Evolutionary conservation across 2,113 vertebrate genomes (phyloP).

Genomic region (Datnioides undecimradiatus): DNA sequence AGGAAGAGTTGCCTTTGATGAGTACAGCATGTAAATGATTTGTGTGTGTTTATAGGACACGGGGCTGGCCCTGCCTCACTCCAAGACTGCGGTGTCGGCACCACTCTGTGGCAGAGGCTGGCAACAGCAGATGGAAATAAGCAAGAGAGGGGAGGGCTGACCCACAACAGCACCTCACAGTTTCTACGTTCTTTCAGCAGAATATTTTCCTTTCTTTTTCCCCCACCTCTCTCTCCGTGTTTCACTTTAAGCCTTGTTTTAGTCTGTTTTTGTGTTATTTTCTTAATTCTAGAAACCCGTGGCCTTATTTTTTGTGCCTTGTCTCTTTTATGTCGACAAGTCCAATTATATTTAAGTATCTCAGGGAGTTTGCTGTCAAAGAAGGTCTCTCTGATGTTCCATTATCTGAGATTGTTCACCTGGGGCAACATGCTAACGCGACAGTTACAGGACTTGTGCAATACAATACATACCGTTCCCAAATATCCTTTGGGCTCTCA

Average conservation of each 20-base stretch:
- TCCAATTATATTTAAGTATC: not conserved
- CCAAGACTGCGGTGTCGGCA: slow-evolving; percentile 65
- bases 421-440: not conserved
- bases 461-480: not conserved
- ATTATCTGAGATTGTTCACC: not conserved
- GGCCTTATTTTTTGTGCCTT: not conserved
- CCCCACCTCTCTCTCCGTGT: not conserved
- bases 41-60: slow-evolving; percentile 85
- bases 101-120: slow-evolving; percentile 71
- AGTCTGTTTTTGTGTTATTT: not conserved
- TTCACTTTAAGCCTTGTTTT: not conserved
- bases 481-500: not conserved
- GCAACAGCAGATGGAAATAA: slow-evolving; percentile 70
- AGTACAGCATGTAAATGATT: slow-evolving; percentile 89
- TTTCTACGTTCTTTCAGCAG: slow-evolving; percentile 51
- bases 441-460: not conserved
- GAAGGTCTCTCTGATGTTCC: not conserved
- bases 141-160: slow-evolving; percentile 61
- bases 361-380: not conserved
- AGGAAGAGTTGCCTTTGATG: slow-evolving; percentile 85
- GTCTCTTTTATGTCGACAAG: not conserved
- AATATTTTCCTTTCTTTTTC: slow-evolving; percentile 4
- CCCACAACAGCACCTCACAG: slow-evolving; percentile 48
- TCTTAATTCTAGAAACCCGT: not conserved
- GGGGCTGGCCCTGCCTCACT: slow-evolving; percentile 78